Evolutionary conservation across 2,113 vertebrate species (phyloP).

Genomic region (Epinephelus lanceolatus): DNA sequence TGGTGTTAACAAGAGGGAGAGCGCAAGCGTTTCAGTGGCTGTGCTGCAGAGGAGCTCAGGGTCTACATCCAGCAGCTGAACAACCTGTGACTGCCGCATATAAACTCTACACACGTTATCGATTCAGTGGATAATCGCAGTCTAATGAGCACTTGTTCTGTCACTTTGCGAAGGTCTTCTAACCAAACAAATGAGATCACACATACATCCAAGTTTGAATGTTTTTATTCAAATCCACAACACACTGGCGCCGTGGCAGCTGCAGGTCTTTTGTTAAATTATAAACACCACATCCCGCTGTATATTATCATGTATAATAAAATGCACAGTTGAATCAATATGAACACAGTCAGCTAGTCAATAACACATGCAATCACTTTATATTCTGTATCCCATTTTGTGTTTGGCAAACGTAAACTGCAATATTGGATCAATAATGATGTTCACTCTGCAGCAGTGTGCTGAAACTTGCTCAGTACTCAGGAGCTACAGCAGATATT

Average conservation of each 20-base stretch:
- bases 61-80: not conserved
- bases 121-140: constrained; percentile 31
- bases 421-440: constrained; percentile 35
- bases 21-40: not conserved
- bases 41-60: not conserved
- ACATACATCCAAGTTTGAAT: not conserved
- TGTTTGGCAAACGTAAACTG: constrained; percentile 53
- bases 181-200: not conserved
- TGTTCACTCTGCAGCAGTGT: constrained; percentile 13
- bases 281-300: not conserved
- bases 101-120: not conserved
- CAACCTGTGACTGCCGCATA: constrained; percentile 11
- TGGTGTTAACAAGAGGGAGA: constrained; percentile 9
- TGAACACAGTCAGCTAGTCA: constrained; percentile 28
- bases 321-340: constrained; percentile 42
- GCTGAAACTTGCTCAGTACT: constrained; percentile 9
- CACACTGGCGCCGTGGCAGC: not conserved
- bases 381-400: constrained; percentile 28
- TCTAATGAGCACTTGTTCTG: not conserved
- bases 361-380: constrained; percentile 20
- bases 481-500: constrained; percentile 23
- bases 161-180: not conserved
- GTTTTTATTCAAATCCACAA: constrained; percentile 11
- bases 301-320: constrained; percentile 26
- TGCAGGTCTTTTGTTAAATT: not conserved